Evolutionary conservation across 2,888 invertebrate genomes (phyloP), one percentile per base, ranked within the genome.

Genomic region (Nezara viridula): DNA sequence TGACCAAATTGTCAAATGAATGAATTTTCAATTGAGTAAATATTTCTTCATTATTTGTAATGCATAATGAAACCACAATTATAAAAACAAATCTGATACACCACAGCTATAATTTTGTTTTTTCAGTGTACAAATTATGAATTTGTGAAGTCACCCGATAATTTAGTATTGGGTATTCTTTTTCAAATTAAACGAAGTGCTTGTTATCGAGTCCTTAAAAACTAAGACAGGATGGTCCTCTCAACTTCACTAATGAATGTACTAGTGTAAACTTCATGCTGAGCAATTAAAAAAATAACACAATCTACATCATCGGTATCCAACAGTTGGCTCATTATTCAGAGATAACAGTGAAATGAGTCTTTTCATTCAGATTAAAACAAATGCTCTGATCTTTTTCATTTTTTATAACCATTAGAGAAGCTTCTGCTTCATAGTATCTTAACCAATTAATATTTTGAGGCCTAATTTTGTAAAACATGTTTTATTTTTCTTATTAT

Each of bases 391-490:
- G 55, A n/a, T n/a, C 10, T 55, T 60, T 60, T 60, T 60, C 27
- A 14, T 60, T 60, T 27, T 60, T 24, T 24, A 60, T 27, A n/a
- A 60, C 60, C 14, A 60, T 3, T 60, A 12, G 27, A 27, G 60
- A 27, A 60, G 60, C 60, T 60, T 14, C 27, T 27, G 6, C 24
- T 27, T 60, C 5, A 2, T 60, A 60, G 60, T 10, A 60, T 60
- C 27, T 27, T 60, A 60, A 60, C 60, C 60, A 60, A 60, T 60
- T 60, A 60, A 60, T 60, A 60, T 60, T 60, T 27, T 60, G n/a
- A 55, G n/a, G 9, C n/a, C 55, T 55, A 55, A 55, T 55, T 55
- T 55, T 12, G 55, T 27, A 27, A 60, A 60, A 60, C 3, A 60
- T 27, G 14, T 27, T 60, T n/a, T 7, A 4, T 55, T 60, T 55